These are phyloP conservation scores for Cyprinodon variegatus DNA, from an alignment of 2,113 vertebrate species.

Conservation along the genomic window DNA sequence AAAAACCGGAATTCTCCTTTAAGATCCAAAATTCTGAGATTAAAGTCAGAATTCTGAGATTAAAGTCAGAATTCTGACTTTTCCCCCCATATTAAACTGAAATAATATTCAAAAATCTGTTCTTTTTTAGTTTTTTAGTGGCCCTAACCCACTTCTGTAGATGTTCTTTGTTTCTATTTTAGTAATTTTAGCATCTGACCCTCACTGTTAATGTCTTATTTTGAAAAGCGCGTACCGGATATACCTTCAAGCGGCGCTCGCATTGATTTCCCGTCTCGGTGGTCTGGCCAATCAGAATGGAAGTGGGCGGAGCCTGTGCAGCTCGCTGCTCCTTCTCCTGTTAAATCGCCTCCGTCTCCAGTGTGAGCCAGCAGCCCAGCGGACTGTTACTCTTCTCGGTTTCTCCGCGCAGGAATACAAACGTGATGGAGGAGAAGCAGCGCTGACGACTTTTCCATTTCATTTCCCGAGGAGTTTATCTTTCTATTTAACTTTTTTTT, in stretches of 20 bases:
- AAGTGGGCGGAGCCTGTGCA: slow-evolving; percentile 52
- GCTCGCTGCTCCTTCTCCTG: slow-evolving; percentile 61
- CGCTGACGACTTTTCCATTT: slow-evolving; percentile 4
- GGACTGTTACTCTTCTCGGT: not conserved
- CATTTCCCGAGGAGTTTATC: slow-evolving; percentile 44
- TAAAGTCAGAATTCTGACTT: too few relatives aligned
- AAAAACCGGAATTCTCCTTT: too few relatives aligned
- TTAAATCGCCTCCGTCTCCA: slow-evolving; percentile 20
- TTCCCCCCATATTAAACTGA: too few relatives aligned
- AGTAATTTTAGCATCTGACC: too few relatives aligned
- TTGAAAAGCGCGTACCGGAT: slow-evolving; percentile 30
- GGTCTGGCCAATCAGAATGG: slow-evolving; percentile 52
- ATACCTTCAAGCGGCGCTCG: rapidly evolving
- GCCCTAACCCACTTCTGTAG: too few relatives aligned
- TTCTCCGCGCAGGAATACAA: slow-evolving; percentile 38
- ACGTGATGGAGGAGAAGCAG: slow-evolving; percentile 33
- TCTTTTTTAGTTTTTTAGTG: too few relatives aligned
- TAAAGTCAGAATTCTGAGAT: too few relatives aligned
- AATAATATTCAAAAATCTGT: too few relatives aligned
- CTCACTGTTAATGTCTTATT: slow-evolving; percentile 30
- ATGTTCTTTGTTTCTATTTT: too few relatives aligned
- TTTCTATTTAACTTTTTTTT: not conserved
- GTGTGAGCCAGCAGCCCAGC: slow-evolving; percentile 16
- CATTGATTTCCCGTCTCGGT: not conserved
- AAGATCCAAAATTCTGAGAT: too few relatives aligned